phyloP scores from a whole-genome alignment of 2,797 vertebrate genomes.

The Gymnothorax reevesii region DNA sequence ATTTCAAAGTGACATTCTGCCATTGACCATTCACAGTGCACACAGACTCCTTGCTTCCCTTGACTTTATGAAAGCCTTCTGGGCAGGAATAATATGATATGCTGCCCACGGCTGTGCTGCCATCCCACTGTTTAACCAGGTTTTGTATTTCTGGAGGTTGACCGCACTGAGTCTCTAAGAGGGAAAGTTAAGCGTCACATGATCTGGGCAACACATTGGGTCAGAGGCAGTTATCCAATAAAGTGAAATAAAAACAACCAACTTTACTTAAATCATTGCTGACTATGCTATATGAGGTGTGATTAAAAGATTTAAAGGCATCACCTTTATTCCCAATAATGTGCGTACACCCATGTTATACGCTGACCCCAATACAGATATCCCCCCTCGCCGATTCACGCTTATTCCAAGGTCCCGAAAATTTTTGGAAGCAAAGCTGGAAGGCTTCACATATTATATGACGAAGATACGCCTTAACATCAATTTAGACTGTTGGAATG shows the following conservation, averaged over 20 bases:
- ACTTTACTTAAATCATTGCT: not conserved
- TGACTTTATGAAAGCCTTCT: constrained; percentile 59
- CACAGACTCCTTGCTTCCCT: constrained; percentile 45
- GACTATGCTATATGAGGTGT: not conserved
- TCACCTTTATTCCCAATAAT: no score
- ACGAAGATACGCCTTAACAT: no score
- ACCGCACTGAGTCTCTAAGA: constrained; percentile 65
- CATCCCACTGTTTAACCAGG: constrained; percentile 60
- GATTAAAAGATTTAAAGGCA: no score
- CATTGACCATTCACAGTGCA: constrained; percentile 61
- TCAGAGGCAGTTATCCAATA: not conserved
- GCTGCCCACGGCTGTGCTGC: constrained; percentile 55
- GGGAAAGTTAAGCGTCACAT: constrained; percentile 29
- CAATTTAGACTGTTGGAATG: no score
- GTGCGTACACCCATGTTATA: no score
- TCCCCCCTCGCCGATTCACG: no score
- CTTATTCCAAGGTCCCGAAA: no score
- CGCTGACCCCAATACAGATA: no score
- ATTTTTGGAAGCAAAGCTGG: no score
- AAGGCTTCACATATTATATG: no score
- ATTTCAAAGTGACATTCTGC: constrained; percentile 56
- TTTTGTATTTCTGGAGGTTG: constrained; percentile 58
- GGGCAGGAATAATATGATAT: constrained; percentile 57
- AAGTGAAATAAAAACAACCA: no score
- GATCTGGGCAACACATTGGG: not conserved